Conservation (phyloP, 2,797 vertebrate species). For the Catharus ustulatus region DNA sequence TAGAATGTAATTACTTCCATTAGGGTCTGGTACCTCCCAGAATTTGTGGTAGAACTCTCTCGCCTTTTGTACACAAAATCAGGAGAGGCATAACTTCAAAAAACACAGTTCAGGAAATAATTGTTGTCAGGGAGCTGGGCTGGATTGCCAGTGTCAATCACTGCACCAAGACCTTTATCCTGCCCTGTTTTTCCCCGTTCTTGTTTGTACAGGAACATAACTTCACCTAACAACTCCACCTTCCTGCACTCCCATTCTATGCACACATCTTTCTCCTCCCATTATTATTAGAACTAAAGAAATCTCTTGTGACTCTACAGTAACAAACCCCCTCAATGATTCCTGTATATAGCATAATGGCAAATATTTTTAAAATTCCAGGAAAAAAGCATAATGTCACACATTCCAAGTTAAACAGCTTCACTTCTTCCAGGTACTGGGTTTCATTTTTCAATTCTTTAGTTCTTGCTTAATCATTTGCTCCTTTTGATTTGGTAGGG, state of each 20-base stretch:
- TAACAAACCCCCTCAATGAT: background rate
- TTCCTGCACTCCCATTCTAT: background rate
- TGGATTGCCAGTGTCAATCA: background rate
- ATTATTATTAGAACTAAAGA: background rate
- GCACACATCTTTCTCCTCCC: background rate
- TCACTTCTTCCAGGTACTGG: background rate
- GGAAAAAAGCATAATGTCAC: background rate
- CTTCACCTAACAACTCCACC: background rate
- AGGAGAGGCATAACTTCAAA: background rate
- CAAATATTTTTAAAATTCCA: background rate
- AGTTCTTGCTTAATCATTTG: background rate
- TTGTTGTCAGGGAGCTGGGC: background rate
- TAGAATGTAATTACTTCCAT: background rate
- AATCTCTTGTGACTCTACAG: background rate
- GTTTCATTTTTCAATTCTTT: background rate
- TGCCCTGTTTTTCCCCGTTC: background rate
- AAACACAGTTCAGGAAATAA: background rate
- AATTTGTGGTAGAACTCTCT: background rate
- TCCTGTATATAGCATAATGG: background rate
- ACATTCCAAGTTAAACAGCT: background rate
- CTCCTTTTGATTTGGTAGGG: background rate
- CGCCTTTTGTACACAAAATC: background rate
- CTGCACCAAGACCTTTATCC: background rate
- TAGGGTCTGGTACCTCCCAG: background rate
- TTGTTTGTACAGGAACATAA: background rate